Evolutionary conservation across 2,113 vertebrate genomes (phyloP), one percentile per base, ranked within the genome.

Genomic region (Ciconia boyciana): DNA sequence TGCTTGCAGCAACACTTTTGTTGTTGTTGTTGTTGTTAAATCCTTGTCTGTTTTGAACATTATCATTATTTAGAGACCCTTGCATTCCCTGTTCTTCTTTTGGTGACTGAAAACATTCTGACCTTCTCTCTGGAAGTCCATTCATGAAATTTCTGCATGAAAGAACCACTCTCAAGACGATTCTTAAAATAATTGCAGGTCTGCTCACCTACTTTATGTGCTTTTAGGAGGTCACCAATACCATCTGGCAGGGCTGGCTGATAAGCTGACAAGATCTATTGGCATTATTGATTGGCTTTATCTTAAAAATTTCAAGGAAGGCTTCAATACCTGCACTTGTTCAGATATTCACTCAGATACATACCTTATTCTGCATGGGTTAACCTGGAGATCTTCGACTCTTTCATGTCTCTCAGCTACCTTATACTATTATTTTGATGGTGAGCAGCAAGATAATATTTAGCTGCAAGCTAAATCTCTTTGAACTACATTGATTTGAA

Each of bases 251-350:
- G 79, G 61, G 39, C 44, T 89, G 58, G 16, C 70, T 93, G 82
- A 65, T 82, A 89, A 87, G 49, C 31, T 89, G 41, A 65, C 52
- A 88, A 89, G 74, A 82, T 52, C 57, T 89, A 41, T 72, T 76
- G 74, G 84, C 49, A 80, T 94, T 91, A 96, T 29, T 72, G 83
- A 91, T 75, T 71, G 2, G 34, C 32, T 95, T 95, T 91, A 68
- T 84, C 65, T 89, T 68, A 83, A 72, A 75, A 93, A 93, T 85
- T 91, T 80, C 44, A 83, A 88, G 62, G 13, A 89, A 85, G 48
- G 19, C 51, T 85, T 91, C 69, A 76, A 39, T 52, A 85, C 4
- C 13, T 71, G 69, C 64, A 81, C 39, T 76, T 48, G 39, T 84
- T 87, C 55, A 96, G 65, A 29, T 79, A 34, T 25, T 90, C 46